These are phyloP conservation scores for Heteromyza rotundicornis DNA, from an alignment of 2,888 invertebrate species.

Conservation along the genomic window DNA sequence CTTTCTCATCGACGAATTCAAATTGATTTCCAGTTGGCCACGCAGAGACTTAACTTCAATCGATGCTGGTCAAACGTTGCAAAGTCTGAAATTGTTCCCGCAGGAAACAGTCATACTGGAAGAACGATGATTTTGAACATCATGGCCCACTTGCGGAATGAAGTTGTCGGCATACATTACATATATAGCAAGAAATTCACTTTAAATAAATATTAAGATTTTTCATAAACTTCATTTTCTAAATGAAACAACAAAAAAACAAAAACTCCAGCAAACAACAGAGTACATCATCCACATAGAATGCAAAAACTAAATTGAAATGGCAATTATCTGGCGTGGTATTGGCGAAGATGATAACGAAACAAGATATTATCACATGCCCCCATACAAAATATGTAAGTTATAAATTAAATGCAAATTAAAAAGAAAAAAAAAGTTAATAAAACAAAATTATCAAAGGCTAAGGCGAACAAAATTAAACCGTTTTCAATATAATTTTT, in stretches of 20 bases:
- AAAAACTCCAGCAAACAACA: background rate
- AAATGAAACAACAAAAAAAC: slow-evolving; percentile 3
- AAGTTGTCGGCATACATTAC: background rate
- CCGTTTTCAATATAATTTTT: background rate
- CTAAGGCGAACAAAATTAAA: too few relatives aligned
- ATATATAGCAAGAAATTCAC: slow-evolving; percentile 7
- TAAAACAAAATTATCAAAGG: background rate
- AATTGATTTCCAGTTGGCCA: slow-evolving; percentile 93
- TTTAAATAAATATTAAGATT: slow-evolving; percentile 9
- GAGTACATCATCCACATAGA: too few relatives aligned
- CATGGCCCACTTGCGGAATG: background rate
- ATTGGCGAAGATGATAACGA: background rate
- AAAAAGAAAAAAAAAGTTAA: slow-evolving; percentile 1
- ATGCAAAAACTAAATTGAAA: background rate
- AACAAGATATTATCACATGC: too few relatives aligned
- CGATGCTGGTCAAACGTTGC: slow-evolving; percentile 77
- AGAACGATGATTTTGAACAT: slow-evolving; percentile 76
- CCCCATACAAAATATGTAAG: background rate
- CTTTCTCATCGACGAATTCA: slow-evolving; percentile 85
- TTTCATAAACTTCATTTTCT: slow-evolving; percentile 11
- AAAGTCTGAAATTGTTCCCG: slow-evolving; percentile 84
- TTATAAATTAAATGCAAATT: slow-evolving; percentile 3
- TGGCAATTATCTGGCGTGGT: background rate
- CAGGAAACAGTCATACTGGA: slow-evolving; percentile 96
- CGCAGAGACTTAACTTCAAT: slow-evolving; percentile 89